phyloP scores from a whole-genome alignment of 2,113 vertebrate species.

The Monarcha castaneiventris region DNA sequence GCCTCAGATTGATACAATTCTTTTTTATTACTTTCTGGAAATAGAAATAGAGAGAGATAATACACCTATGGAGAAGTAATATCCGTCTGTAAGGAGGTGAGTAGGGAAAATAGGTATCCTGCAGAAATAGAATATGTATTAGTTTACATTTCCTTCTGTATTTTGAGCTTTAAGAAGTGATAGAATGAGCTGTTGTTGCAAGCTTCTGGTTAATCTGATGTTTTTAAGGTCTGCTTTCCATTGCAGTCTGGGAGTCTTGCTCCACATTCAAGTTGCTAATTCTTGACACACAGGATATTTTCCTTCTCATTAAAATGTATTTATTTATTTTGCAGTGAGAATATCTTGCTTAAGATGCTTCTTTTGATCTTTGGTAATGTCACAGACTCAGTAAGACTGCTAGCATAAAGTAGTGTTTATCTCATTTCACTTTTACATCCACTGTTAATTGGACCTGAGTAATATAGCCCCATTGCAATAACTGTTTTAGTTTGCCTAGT shows the following conservation, averaged over 20 bases:
- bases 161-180: constrained; percentile 15
- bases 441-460: constrained; percentile 22
- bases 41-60: constrained; percentile 8
- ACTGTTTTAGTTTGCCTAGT: neutral
- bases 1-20: neutral
- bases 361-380: constrained; percentile 44
- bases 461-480: neutral
- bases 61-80: constrained; percentile 23
- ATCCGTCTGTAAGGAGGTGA: neutral
- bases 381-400: neutral
- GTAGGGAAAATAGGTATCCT: neutral
- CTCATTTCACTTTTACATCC: constrained; percentile 5
- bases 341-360: neutral
- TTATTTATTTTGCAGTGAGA: constrained; percentile 48
- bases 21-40: constrained; percentile 42
- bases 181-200: neutral
- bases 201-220: constrained; percentile 1
- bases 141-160: constrained; percentile 1
- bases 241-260: neutral
- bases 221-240: constrained; percentile 1
- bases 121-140: constrained; percentile 37
- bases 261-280: neutral
- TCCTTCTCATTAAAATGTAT: constrained; percentile 50
- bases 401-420: neutral
- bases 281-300: neutral